Evolutionary conservation across 2,797 vertebrate genomes (phyloP), one percentile per base, ranked within the genome.

Genomic region (Pristis pectinata): DNA sequence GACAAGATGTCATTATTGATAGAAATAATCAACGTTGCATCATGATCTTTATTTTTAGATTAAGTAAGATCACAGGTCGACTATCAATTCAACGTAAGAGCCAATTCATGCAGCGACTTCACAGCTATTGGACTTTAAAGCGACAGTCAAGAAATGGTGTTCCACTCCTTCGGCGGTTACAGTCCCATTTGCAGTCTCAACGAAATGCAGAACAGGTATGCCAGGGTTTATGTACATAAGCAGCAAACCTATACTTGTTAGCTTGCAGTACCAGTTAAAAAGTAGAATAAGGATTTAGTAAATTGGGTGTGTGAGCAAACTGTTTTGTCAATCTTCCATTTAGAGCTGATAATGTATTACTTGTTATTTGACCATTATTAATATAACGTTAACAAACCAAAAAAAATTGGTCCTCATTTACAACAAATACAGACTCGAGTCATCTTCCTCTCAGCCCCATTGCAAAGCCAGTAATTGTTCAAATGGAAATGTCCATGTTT

Each of bases 71-170:
- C 96, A 99, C 99, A 94, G 98, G 98, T 95, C 98, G 99, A 96
- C 96, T 99, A 95, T 99, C 98, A 8, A 98, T 99, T 95, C 99
- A 98, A 95, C 97, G 99, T 96, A 99, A 99, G 96, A 99, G 99
- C 96, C 99, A 99, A 97, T 99, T 99, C 96, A 99, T 99, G 99
- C 99, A 99, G 95, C 97, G 99, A 82, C 97, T 99, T 56, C 99
- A 99, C 96, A 99, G 99, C 97, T 99, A 99, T 96, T 99, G 99
- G 99, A 99, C 99, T 0, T 96, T 99, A 96, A 99, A 99, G 97
- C 98, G 99, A 95, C 99, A 99, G 96, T 99, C 99, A 94, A 98
- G 99, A 41, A 99, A 99, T 0, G 99, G 99, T 0, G 99, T 99
- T 0, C 99, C 99, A 0, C 97, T 99, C 94, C 97, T 99, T 61